Percentiles rank a stretch among this genome's conserved stretches.
Evolutionary conservation across 2,113 vertebrate species (phyloP).

Genomic region (Psephotus haematonotus): DNA sequence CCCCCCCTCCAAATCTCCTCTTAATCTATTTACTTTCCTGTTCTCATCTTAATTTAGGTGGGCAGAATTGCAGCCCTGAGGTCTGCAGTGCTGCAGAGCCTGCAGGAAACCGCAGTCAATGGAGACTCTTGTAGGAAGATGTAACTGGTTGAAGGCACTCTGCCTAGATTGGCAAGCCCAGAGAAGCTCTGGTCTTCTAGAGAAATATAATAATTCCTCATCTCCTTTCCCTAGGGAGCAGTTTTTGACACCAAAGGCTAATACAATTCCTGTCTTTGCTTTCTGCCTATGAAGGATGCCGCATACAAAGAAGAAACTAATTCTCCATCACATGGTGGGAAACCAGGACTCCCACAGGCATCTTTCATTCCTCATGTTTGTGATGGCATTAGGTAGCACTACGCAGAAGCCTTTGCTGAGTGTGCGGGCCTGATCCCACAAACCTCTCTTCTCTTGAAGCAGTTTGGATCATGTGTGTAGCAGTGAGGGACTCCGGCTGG

Average conservation of each 20-base stretch:
- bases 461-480: not conserved
- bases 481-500: fast-evolving
- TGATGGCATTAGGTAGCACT: not conserved
- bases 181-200: not conserved
- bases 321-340: not conserved
- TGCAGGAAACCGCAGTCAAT: not conserved
- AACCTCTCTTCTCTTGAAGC: not conserved
- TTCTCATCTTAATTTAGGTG: conserved; percentile 41
- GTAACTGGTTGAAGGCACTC: not conserved
- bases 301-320: conserved; percentile 36
- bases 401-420: not conserved
- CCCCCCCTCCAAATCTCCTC: not conserved
- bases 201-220: not conserved
- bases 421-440: not conserved
- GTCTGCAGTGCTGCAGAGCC: not conserved
- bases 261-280: not conserved
- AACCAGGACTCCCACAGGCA: not conserved
- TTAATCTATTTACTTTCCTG: not conserved
- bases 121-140: not conserved
- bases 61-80: not conserved
- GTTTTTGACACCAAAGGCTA: not conserved
- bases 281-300: conserved; percentile 52
- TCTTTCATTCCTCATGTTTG: conserved; percentile 16
- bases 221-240: not conserved
- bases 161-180: not conserved